Evolutionary conservation across 2,113 vertebrate genomes (phyloP), one percentile per base, ranked within the genome.

Genomic region (Oenanthe melanoleuca): DNA sequence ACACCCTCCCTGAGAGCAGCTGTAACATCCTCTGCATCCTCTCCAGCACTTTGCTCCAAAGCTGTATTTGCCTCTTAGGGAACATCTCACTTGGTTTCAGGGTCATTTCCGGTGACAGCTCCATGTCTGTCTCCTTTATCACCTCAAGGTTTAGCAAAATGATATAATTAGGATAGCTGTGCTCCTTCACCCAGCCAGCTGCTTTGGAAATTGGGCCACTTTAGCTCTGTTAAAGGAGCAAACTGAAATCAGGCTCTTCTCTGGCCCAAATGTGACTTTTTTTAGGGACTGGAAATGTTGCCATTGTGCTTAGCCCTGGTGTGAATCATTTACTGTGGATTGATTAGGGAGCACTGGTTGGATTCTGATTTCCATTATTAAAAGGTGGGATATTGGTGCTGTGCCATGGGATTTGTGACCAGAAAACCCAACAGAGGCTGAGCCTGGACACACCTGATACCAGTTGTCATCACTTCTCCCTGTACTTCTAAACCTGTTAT

Each of bases 101-200:
- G 94, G 94, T 95, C 95, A 94, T 83, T 96, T 95, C 93, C 92
- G 88, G 81, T 79, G 85, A 67, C 93, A 93, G 82, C 67, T 94
- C 65, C 65, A 44, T 88, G 94, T 91, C 92, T 93, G 60, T 94
- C 95, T 92, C 79, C 92, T 92, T 94, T 82, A 93, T 61, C 96
- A 95, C 79, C 79, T 95, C 93, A 86, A 70, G 94, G 91, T 96
- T 97, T 91, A 85, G 86, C 2, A 1, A 80, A 90, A 72, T 86
- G 75, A 49, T 95, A 64, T 86, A 82, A 97, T 95, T 92, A 93
- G 86, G 81, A 4, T 29, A 17, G 72, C 50, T 93, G 95, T 95
- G 88, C 92, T 95, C 97, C 89, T 63, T 83, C 89, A 92, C 65
- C 89, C 72, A 57, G 74, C 52, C 89, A 84, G 87, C 95, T 93